Percentiles rank a stretch among this genome's conserved stretches.
Conservation (phyloP, 1,140 invertebrate species). For the Elymnias hypermnestra region DNA sequence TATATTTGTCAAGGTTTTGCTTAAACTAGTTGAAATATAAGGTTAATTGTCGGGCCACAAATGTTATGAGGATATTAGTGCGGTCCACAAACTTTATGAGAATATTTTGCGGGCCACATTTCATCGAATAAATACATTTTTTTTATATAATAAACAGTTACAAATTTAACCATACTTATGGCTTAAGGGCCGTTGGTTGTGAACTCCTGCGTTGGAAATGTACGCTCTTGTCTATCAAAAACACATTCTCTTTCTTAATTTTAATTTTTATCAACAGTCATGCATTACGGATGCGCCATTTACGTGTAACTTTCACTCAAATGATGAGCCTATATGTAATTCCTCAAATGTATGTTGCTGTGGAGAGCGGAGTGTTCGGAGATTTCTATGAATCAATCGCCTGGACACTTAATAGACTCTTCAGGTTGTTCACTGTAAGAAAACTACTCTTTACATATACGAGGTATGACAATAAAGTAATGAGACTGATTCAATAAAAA, state of each 20-base stretch:
- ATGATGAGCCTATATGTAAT: slow-evolving; percentile 41
- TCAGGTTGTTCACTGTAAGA: slow-evolving; percentile 36
- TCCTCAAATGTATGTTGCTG: slow-evolving; percentile 30
- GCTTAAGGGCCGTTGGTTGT: too few relatives aligned
- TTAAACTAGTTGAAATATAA: too few relatives aligned
- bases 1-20: too few relatives aligned
- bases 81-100: too few relatives aligned
- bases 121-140: too few relatives aligned
- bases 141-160: too few relatives aligned
- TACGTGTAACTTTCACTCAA: slow-evolving; percentile 29
- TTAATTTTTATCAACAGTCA: slow-evolving; percentile 29
- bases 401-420: slow-evolving; percentile 27
- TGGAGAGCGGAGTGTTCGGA: slow-evolving; percentile 21
- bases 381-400: slow-evolving; percentile 36
- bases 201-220: background rate
- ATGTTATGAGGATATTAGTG: too few relatives aligned
- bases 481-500: too few relatives aligned
- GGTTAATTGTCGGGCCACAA: too few relatives aligned
- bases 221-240: background rate
- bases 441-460: slow-evolving; percentile 1
- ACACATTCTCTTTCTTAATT: background rate
- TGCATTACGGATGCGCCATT: slow-evolving; percentile 22
- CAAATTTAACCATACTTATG: too few relatives aligned
- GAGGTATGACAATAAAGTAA: too few relatives aligned
- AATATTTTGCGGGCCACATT: too few relatives aligned